Conservation (phyloP, 1,140 invertebrate genomes). For the Argopecten irradians region DNA sequence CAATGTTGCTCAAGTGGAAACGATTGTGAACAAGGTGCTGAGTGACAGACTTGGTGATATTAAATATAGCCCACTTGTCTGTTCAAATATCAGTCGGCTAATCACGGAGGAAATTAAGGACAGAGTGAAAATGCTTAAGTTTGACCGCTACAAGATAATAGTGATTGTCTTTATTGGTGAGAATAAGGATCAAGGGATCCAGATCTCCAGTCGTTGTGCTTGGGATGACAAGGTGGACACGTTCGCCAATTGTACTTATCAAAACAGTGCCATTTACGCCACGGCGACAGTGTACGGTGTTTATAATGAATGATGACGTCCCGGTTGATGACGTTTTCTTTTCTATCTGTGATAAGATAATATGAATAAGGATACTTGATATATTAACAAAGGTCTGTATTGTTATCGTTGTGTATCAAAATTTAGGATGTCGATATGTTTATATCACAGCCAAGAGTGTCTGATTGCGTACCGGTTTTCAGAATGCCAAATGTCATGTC, state of each 20-base stretch:
- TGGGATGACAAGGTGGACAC: constrained; percentile 72
- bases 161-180: constrained; percentile 67
- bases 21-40: constrained; percentile 52
- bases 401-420: neutral
- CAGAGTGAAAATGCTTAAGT: constrained; percentile 66
- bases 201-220: constrained; percentile 64
- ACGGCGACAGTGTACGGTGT: constrained; percentile 70
- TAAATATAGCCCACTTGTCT: constrained; percentile 62
- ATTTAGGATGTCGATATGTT: neutral
- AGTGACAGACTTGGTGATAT: constrained; percentile 56
- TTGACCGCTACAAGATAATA: constrained; percentile 72
- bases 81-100: constrained; percentile 59
- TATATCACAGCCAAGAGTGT: neutral
- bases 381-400: neutral
- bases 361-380: neutral
- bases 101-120: constrained; percentile 68
- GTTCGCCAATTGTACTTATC: constrained; percentile 64
- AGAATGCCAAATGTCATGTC: too few species aligned
- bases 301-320: constrained; percentile 62
- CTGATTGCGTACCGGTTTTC: neutral
- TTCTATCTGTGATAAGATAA: neutral
- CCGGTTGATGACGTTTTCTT: neutral
- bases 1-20: constrained; percentile 47
- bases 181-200: constrained; percentile 62
- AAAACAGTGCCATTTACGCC: constrained; percentile 65